Evolutionary conservation across 2,113 vertebrate species (phyloP).

Genomic region (Steatornis caripensis): DNA sequence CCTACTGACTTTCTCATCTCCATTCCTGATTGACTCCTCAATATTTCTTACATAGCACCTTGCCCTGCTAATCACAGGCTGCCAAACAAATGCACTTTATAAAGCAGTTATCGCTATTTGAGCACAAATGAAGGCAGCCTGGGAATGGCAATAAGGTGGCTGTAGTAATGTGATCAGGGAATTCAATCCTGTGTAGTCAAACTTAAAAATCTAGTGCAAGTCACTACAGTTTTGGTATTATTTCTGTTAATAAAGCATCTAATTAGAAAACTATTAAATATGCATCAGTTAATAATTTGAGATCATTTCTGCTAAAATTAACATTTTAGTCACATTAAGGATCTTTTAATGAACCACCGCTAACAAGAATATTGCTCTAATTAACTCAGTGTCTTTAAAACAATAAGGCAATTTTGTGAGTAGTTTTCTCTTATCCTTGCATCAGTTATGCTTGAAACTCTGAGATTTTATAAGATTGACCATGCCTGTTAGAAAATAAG

Average conservation of each 20-base stretch:
- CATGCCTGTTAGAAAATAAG: not conserved
- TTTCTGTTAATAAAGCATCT: slow-evolving; percentile 20
- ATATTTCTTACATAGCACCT: not conserved
- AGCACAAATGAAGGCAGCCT: not conserved
- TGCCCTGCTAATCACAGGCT: not conserved
- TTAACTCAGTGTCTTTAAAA: slow-evolving; percentile 35
- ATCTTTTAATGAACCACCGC: slow-evolving; percentile 45
- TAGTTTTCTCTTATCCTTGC: not conserved
- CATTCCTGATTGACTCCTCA: not conserved
- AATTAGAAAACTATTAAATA: slow-evolving; percentile 42
- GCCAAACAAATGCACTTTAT: not conserved
- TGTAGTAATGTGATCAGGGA: not conserved
- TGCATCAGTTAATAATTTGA: slow-evolving; percentile 43
- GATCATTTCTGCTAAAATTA: slow-evolving; percentile 40
- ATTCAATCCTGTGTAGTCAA: not conserved
- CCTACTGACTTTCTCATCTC: not conserved
- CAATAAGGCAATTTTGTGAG: not conserved
- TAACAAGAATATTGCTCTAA: slow-evolving; percentile 51
- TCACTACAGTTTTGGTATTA: slow-evolving; percentile 12
- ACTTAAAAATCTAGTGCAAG: not conserved
- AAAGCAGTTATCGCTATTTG: fast-evolving
- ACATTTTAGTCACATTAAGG: slow-evolving; percentile 29
- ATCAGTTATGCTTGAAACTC: not conserved
- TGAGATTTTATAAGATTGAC: not conserved
- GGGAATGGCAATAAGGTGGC: not conserved